Evolutionary conservation across 1,140 invertebrate genomes (phyloP).

Genomic region (Delia radicum): DNA sequence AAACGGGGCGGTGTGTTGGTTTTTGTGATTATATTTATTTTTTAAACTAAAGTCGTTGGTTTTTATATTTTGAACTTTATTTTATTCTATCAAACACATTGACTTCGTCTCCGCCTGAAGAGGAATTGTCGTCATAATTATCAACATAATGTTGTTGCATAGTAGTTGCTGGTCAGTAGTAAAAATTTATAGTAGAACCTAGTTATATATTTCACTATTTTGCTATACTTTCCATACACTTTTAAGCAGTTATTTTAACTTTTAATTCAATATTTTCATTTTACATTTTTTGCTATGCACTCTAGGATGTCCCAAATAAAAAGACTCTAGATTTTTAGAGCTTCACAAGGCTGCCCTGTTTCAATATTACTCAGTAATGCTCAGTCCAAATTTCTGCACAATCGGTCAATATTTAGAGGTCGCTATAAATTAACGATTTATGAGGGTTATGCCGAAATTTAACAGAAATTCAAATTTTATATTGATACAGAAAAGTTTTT

Average conservation of each 20-base stretch:
- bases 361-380: no score
- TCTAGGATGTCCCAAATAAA: background rate
- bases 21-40: background rate
- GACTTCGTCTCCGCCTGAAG: slow-evolving; percentile 6
- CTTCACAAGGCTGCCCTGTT: no score
- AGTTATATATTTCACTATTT: background rate
- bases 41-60: background rate
- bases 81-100: background rate
- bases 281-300: background rate
- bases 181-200: background rate
- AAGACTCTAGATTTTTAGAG: background rate
- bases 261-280: background rate
- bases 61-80: background rate
- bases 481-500: no score
- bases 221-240: background rate
- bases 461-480: no score
- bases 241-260: background rate
- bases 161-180: slow-evolving; percentile 14
- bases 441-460: no score
- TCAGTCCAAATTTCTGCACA: no score
- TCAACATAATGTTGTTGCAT: slow-evolving; percentile 9
- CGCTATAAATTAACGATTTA: no score
- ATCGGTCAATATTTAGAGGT: no score
- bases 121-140: background rate
- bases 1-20: background rate